Evolutionary conservation across 2,113 vertebrate species (phyloP).

Genomic region (Semnopithecus entellus): DNA sequence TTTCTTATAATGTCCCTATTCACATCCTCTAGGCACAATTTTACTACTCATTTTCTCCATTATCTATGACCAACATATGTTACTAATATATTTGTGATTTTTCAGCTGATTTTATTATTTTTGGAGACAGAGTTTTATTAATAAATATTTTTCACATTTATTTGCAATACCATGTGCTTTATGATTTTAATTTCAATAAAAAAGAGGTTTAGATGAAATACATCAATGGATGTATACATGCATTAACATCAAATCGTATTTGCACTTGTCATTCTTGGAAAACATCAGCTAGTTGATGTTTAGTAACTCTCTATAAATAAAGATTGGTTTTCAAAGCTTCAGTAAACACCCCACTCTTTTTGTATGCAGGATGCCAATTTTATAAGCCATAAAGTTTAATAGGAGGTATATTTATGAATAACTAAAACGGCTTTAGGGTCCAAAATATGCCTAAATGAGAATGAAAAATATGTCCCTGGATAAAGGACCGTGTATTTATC

Average conservation of each 20-base stretch:
- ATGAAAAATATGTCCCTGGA: neutral
- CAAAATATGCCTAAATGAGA: slow-evolving; percentile 45
- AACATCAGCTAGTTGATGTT: neutral
- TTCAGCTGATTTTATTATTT: slow-evolving; percentile 33
- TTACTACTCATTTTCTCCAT: neutral
- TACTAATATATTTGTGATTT: neutral
- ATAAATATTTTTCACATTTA: neutral
- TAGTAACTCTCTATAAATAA: slow-evolving; percentile 61
- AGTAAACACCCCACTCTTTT: slow-evolving; percentile 51
- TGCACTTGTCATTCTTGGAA: slow-evolving; percentile 52
- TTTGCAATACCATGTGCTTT: neutral
- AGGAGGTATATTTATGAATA: slow-evolving; percentile 65
- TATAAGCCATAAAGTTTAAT: slow-evolving; percentile 68
- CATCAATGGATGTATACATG: neutral
- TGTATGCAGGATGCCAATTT: slow-evolving; percentile 52
- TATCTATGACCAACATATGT: neutral
- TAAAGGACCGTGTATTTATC: slow-evolving; percentile 25
- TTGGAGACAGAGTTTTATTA: neutral
- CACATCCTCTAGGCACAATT: neutral
- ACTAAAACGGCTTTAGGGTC: slow-evolving; percentile 26
- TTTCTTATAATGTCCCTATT: neutral
- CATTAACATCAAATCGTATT: slow-evolving; percentile 20
- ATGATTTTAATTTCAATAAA: slow-evolving; percentile 33
- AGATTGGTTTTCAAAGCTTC: slow-evolving; percentile 59
- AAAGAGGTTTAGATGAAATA: neutral